Evolutionary conservation across 2,797 vertebrate genomes (phyloP).

Genomic region (Notoglanidium macrostoma): DNA sequence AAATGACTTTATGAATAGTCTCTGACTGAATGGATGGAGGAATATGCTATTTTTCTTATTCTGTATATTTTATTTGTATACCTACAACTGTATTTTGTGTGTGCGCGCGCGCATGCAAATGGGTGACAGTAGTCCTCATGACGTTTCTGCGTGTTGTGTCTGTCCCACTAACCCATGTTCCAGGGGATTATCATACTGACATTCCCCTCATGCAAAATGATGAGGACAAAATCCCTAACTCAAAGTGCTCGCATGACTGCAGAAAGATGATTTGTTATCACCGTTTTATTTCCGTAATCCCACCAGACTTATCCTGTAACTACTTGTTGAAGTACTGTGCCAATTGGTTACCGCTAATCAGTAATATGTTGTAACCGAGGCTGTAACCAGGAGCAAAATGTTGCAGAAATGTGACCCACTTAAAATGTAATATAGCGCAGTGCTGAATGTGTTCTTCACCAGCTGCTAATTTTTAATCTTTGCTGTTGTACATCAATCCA

Average conservation of each 20-base stretch:
- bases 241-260: background rate
- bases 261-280: background rate
- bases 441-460: background rate
- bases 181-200: background rate
- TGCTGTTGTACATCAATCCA: background rate
- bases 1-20: background rate
- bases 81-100: background rate
- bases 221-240: background rate
- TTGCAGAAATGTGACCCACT: background rate
- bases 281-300: background rate
- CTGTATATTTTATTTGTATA: background rate
- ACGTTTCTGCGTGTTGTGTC: background rate
- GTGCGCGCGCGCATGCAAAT: too few relatives aligned
- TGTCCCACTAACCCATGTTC: background rate
- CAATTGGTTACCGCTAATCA: too few relatives aligned
- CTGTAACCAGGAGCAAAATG: background rate
- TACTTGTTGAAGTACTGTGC: background rate
- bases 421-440: background rate
- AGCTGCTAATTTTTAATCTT: background rate
- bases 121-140: background rate
- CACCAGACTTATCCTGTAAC: background rate
- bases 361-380: background rate
- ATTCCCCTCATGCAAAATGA: background rate
- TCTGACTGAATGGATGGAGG: background rate
- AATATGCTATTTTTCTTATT: background rate